Base-by-base conservation (phyloP, 2,113 vertebrate species). In the Pelecanus crispus region DNA sequence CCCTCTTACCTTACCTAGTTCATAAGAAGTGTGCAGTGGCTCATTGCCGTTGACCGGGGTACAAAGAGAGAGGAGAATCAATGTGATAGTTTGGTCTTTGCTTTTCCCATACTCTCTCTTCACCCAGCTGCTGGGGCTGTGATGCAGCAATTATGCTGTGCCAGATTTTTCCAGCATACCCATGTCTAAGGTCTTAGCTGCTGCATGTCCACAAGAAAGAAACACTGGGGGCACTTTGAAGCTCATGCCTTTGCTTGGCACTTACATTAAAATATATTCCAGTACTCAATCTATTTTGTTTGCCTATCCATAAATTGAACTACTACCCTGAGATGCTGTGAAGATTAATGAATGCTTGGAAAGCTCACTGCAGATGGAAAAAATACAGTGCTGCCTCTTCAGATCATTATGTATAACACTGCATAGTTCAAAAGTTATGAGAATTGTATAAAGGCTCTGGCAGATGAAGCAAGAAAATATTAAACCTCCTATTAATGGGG, bases 301-400 rank as follows among this genome's bases (percentile, higher is more conserved):
- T 96, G 92, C 70, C 59, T 66, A 77, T 96, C 91, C 49, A 88
- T 96, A 92, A 97, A 84, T 94, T 95, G 77, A 96, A 92, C 83
- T 79, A 38, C 77, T 92, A 91, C 86, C 75, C 49, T 81, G 96
- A 95, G 86, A 81, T 95, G 84, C 70, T 82, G 73, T 70, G 78
- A 94, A 92, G 86, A 94, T 88, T 96, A 94, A 94, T 95, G 89
- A 96, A 72, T 44, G 83, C 78, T 95, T 92, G 81, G 91, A 92
- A 95, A 82, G 73, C 74, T 94, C 73, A 19, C 75, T 92, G 90
- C 90, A 93, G 88, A 88, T 92, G 56, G 82, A 79, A 71, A 94
- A 96, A 95, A 68, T 59, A 78, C 50, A 88, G 68, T 71, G 72
- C 80, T 94, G 65, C 83, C 80, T 95, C 88, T 81, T 91, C 90